Evolutionary conservation across 2,113 vertebrate genomes (phyloP), one percentile per base, ranked within the genome.

Genomic region (Conger conger): DNA sequence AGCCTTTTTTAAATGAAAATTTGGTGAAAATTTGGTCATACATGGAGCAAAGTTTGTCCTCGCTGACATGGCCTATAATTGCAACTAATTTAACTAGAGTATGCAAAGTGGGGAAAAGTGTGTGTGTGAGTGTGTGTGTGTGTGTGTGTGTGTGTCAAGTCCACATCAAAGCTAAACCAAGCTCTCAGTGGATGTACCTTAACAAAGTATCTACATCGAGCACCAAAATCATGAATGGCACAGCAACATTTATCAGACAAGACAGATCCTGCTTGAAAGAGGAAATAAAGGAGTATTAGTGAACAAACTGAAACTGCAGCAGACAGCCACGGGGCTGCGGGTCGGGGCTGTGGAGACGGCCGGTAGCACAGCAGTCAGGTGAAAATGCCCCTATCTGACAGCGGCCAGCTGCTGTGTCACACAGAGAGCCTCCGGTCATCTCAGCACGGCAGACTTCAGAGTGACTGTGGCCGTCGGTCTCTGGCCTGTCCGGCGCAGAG

Each of bases 271-370:
- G 17, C 60, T 68, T 27, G 23, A n/a, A n/a, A n/a, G 20, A 33
- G 17, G 30, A 57, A 7, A 33, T 17, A 82, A 33, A 17, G 35
- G n/a, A 57, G 33, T 76, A 86, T 86, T 80, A 86, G 2, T 18
- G 36, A 50, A 42, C 83, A 79, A 54, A 79, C 76, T 37, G 23
- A 45, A 77, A 17, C 20, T 23, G 33, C 50, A 30, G 79, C 78
- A 27, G 9, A 53, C 38, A 45, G 79, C 76, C 1, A 1, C 2
- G 17, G 17, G 60, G 60, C 4, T 2, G n/a, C n/a, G 27, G 8
- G 63, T 73, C 0, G 8, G n/a, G 63, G 63, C n/a, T 11, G 57
- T 20, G 57, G 57, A 27, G 23, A 23, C 11, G 20, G 20, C 11
- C 45, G 15, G 45, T 1, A 63, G 57, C 57, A 5, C 18, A 27